Conservation (phyloP, 2,888 invertebrate genomes). For the Drosophila macrothrix region DNA sequence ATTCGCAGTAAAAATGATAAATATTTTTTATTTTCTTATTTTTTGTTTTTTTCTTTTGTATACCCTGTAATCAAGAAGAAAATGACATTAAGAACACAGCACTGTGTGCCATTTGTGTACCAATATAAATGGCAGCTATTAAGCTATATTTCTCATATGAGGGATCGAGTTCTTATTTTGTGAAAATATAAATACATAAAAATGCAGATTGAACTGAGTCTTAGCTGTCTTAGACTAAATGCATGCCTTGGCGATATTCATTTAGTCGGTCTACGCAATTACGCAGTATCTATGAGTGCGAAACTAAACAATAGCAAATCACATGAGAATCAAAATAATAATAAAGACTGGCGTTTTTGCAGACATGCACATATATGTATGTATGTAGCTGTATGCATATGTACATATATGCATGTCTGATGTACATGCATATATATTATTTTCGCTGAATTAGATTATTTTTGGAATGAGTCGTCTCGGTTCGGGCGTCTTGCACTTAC, state of each 20-base stretch:
- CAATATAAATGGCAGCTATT: not conserved
- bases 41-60: not conserved
- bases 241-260: too few relatives aligned
- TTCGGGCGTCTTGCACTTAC: conserved; percentile 42
- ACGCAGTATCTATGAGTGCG: conserved; percentile 6
- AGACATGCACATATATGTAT: conserved; percentile 13
- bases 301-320: not conserved
- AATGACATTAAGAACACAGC: not conserved
- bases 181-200: not conserved
- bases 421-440: not conserved
- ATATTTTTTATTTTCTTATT: not conserved
- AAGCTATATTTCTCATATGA: not conserved
- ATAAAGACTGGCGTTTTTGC: conserved; percentile 14
- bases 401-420: not conserved
- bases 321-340: conserved; percentile 36
- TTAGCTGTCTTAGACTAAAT: not conserved
- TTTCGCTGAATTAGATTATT: conserved; percentile 3
- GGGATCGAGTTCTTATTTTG: not conserved
- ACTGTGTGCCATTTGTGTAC: not conserved
- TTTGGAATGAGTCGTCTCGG: conserved; percentile 50
- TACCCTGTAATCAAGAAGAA: conserved; percentile 26
- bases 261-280: not conserved
- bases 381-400: not conserved
- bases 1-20: too few relatives aligned
- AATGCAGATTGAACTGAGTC: not conserved